Percentiles rank a stretch among this genome's conserved stretches.
phyloP scores from a whole-genome alignment of 2,888 invertebrate species.

The Pterostichus niger region DNA sequence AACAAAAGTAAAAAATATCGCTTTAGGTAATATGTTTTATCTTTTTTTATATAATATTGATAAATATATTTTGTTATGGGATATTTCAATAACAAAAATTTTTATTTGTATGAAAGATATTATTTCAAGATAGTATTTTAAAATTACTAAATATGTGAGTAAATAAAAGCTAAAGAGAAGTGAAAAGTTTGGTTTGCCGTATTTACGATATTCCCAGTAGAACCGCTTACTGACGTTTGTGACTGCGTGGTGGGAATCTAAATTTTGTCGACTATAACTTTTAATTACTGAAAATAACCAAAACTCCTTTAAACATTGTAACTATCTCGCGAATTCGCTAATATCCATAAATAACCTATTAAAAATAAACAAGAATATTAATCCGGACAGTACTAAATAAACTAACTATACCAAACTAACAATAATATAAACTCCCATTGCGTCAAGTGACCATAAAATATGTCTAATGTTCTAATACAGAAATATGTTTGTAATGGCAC shows the following conservation, averaged over 20 bases:
- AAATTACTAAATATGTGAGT: neutral
- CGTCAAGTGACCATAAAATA: constrained; percentile 59
- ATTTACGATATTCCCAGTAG: constrained; percentile 1
- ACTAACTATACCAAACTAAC: constrained; percentile 41
- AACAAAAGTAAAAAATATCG: too few relatives aligned
- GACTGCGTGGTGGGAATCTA: constrained; percentile 1
- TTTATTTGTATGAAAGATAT: too few relatives aligned
- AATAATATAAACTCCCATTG: constrained; percentile 57
- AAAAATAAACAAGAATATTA: constrained; percentile 55
- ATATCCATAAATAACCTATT: constrained; percentile 48
- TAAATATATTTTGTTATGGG: too few relatives aligned
- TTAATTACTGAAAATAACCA: constrained; percentile 30
- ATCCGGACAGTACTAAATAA: constrained; percentile 30
- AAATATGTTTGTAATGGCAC: constrained; percentile 56
- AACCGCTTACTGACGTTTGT: neutral
- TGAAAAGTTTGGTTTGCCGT: neutral
- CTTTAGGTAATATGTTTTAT: too few relatives aligned
- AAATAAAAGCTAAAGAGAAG: constrained; percentile 3
- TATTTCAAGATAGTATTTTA: too few relatives aligned
- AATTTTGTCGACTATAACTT: constrained; percentile 29
- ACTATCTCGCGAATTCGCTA: constrained; percentile 19
- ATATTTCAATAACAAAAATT: too few relatives aligned
- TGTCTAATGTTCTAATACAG: constrained; percentile 60
- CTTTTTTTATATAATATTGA: too few relatives aligned
- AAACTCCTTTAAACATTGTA: constrained; percentile 36